Conservation (phyloP, 2,888 invertebrate genomes). For the Spicauda simplicius region DNA sequence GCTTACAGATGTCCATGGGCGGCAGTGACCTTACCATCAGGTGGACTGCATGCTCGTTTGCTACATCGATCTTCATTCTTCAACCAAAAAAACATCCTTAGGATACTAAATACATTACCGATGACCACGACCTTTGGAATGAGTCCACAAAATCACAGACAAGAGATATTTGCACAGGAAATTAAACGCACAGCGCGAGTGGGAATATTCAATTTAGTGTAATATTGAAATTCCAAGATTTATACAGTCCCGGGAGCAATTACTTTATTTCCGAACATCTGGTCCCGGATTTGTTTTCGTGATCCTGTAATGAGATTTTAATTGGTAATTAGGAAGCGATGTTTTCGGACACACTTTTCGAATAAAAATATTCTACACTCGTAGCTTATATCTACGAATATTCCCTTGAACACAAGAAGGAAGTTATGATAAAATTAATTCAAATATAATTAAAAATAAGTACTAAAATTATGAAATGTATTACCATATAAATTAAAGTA, state of each 20-base stretch:
- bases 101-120: background rate
- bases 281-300: slow-evolving; percentile 13
- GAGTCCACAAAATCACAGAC: background rate
- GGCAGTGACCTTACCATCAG: too few species aligned
- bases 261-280: slow-evolving; percentile 18
- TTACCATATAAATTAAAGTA: too few species aligned
- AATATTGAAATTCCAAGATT: slow-evolving; percentile 17
- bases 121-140: background rate
- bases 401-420: too few species aligned
- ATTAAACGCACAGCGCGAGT: slow-evolving; percentile 12
- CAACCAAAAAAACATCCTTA: too few species aligned
- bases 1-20: too few species aligned
- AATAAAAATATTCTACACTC: too few species aligned
- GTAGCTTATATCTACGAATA: too few species aligned
- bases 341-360: background rate
- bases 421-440: too few species aligned
- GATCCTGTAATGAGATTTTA: slow-evolving; percentile 11
- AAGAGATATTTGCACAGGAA: slow-evolving; percentile 3
- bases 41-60: too few species aligned
- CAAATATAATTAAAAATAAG: too few species aligned
- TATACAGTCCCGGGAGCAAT: slow-evolving; percentile 20
- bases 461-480: too few species aligned
- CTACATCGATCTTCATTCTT: too few species aligned
- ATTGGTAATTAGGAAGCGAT: slow-evolving; percentile 3
- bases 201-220: slow-evolving; percentile 13